A percentile compares a stretch with the other conserved stretches of the same genome.
These are phyloP conservation scores for Timandra comae DNA, from an alignment of 2,888 invertebrate genomes.

Conservation along the genomic window DNA sequence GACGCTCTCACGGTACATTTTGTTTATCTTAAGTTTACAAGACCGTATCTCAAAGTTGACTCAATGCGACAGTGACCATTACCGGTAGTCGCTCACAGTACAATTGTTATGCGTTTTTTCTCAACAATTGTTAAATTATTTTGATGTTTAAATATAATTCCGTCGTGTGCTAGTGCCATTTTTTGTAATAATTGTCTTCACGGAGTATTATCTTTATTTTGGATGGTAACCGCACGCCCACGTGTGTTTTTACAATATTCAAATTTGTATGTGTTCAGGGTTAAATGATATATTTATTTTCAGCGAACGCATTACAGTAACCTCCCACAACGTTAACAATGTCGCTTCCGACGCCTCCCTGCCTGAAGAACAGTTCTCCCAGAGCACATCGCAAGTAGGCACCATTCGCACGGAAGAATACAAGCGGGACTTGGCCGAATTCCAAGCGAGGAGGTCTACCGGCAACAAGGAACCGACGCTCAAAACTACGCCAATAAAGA, in stretches of 20 bases:
- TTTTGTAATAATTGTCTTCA: no score
- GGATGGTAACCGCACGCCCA: constrained; percentile 62
- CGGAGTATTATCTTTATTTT: background rate
- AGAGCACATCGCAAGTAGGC: constrained; percentile 38
- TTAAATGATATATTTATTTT: no score
- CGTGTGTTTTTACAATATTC: no score
- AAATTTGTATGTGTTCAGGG: no score
- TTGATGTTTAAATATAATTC: no score
- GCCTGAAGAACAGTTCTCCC: constrained; percentile 26
- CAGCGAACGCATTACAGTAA: constrained; percentile 68
- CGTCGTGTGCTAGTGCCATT: no score
- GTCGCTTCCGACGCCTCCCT: constrained; percentile 32
- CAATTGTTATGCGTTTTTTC: no score
- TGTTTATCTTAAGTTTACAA: constrained; percentile 16
- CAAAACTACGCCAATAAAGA: constrained; percentile 47
- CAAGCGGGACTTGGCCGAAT: constrained; percentile 66
- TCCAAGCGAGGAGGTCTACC: constrained; percentile 60
- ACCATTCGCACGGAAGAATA: constrained; percentile 70
- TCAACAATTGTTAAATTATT: no score
- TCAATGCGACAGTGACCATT: no score
- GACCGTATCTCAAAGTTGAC: no score
- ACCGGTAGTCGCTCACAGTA: no score
- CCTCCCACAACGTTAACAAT: constrained; percentile 45
- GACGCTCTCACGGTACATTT: constrained; percentile 49
- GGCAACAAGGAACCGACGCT: constrained; percentile 26